Conservation (phyloP, 2,113 vertebrate species). For the Brachypodius melanocephalos region DNA sequence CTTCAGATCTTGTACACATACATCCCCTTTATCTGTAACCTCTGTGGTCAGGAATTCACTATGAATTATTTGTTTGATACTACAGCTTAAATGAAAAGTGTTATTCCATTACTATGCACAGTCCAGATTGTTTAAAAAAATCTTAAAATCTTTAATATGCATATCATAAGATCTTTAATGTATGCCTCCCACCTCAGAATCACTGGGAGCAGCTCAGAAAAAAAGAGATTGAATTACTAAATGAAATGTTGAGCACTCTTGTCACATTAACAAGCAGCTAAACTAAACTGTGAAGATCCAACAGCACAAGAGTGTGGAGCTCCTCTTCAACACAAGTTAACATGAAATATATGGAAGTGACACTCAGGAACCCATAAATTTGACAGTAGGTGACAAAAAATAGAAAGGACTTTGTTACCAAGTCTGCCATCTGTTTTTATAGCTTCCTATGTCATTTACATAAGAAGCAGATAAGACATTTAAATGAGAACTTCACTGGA, state of each 20-base stretch:
- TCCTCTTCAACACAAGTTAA: not conserved
- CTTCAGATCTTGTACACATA: not conserved
- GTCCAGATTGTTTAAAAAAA: not conserved
- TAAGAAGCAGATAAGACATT: not conserved
- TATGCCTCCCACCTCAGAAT: not conserved
- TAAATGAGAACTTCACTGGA: not conserved
- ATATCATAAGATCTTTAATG: not conserved
- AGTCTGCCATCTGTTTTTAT: not conserved
- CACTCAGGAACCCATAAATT: not conserved
- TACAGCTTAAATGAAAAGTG: not conserved
- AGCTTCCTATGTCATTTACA: not conserved
- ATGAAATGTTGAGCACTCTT: not conserved
- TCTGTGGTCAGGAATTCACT: not conserved
- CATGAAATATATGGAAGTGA: not conserved
- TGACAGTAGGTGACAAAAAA: slow-evolving; percentile 1
- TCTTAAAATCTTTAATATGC: not conserved
- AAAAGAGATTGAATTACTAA: not conserved
- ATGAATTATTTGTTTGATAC: not conserved
- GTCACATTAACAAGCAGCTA: not conserved
- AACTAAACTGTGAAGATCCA: not conserved
- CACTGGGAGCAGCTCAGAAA: not conserved
- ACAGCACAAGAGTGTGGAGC: not conserved
- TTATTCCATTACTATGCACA: not conserved
- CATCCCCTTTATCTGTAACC: not conserved
- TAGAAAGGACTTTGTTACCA: not conserved